Percentiles rank a stretch among this genome's conserved stretches.
phyloP scores from a whole-genome alignment of 2,888 invertebrate species.

The Ophonus ardosiacus region DNA sequence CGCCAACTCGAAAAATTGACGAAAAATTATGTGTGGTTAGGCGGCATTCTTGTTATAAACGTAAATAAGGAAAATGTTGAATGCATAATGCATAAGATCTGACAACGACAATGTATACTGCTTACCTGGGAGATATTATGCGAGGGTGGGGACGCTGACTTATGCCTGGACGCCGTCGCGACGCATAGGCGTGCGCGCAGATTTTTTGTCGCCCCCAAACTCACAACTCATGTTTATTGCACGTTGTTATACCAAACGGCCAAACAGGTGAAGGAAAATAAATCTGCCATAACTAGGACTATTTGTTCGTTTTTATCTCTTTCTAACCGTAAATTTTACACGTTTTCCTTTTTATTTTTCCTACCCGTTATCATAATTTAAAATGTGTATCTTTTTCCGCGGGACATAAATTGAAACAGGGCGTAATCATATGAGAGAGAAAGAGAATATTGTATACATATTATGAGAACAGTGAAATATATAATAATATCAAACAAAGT shows the following conservation, averaged over 20 bases:
- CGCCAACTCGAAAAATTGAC: constrained; percentile 68
- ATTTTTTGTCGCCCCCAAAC: constrained; percentile 42
- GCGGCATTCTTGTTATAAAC: constrained; percentile 74
- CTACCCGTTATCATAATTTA: constrained; percentile 5
- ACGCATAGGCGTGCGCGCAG: constrained; percentile 37
- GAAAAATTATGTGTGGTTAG: constrained; percentile 72
- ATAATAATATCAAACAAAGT: too few species aligned
- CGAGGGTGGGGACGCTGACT: constrained; percentile 8
- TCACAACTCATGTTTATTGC: constrained; percentile 47
- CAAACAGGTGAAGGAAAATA: constrained; percentile 44
- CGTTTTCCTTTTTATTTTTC: constrained; percentile 27
- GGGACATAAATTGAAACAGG: background rate
- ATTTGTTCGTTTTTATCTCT: constrained; percentile 43
- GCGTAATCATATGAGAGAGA: background rate
- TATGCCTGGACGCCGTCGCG: constrained; percentile 33
- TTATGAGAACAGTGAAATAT: too few species aligned
- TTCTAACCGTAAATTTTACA: constrained; percentile 34
- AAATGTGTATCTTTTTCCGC: background rate
- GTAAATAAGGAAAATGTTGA: constrained; percentile 75
- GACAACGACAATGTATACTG: constrained; percentile 69
- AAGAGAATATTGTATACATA: too few species aligned
- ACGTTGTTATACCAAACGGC: constrained; percentile 45
- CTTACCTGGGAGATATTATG: constrained; percentile 70
- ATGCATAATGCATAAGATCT: constrained; percentile 75
- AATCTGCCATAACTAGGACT: constrained; percentile 44